These are phyloP conservation scores for Zaprionus camerounensis DNA, from an alignment of 1,140 invertebrate genomes.

Conservation along the genomic window DNA sequence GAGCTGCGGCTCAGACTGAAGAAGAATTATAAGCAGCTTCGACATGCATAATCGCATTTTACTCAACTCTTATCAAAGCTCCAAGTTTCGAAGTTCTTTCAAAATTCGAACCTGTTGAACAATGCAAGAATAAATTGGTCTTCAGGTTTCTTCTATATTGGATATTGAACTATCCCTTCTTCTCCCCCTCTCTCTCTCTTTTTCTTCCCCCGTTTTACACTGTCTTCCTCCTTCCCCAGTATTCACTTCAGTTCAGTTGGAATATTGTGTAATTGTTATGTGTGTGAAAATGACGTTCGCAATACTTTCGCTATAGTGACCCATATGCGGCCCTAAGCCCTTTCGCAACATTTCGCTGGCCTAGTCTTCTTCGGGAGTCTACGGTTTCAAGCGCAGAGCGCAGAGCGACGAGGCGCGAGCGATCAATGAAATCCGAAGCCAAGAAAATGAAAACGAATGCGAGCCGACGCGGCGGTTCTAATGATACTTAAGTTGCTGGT, in stretches of 20 bases:
- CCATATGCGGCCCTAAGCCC: neutral
- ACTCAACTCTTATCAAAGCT: neutral
- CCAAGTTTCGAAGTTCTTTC: neutral
- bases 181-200: neutral
- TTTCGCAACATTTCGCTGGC: neutral
- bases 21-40: neutral
- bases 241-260: neutral
- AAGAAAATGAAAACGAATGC: conserved; percentile 51
- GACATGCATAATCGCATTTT: neutral
- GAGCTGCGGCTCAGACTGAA: neutral
- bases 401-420: conserved; percentile 8
- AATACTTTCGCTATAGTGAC: neutral
- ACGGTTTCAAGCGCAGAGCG: conserved; percentile 1
- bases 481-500: conserved; percentile 6
- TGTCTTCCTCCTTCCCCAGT: neutral
- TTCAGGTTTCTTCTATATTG: neutral
- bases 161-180: neutral
- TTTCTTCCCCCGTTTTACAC: too few species aligned
- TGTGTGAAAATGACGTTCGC: neutral
- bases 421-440: conserved; percentile 53
- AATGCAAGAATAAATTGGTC: neutral
- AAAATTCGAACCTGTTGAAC: neutral
- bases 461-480: conserved; percentile 36
- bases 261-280: neutral
- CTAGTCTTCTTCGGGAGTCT: neutral